These are phyloP conservation scores for Aplysina aerophoba DNA, from an alignment of 37 sponge, comb jelly and placozoan genomes.

Conservation along the genomic window DNA sequence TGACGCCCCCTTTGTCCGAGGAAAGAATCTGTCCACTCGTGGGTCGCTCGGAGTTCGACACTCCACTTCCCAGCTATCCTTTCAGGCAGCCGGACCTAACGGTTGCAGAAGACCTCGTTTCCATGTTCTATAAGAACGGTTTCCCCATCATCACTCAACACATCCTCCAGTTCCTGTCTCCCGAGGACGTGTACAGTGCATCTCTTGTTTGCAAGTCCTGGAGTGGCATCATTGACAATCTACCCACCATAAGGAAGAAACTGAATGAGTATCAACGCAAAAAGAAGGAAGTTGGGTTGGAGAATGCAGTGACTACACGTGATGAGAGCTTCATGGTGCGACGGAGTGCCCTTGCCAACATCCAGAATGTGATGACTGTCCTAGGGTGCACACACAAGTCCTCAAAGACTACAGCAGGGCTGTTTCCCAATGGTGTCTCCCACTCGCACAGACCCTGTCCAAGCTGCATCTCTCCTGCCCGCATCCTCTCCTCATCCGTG, in stretches of 20 bases:
- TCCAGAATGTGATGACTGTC: not conserved
- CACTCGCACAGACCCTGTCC: constrained; percentile 28
- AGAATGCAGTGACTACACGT: not conserved
- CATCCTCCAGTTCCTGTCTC: not conserved
- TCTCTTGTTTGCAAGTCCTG: constrained; percentile 22
- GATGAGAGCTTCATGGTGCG: not conserved
- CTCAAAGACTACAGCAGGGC: not conserved
- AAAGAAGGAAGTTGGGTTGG: not conserved
- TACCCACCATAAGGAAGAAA: not conserved
- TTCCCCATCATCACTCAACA: constrained; percentile 18
- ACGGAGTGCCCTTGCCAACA: not conserved
- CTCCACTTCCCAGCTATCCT: not conserved
- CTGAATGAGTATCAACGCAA: not conserved
- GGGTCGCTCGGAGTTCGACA: not conserved
- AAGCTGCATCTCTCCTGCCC: constrained; percentile 17
- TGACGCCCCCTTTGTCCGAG: constrained; percentile 23
- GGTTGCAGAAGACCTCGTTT: not conserved
- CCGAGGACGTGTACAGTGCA: constrained; percentile 18
- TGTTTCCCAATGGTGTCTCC: constrained; percentile 7
- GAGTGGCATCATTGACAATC: not conserved
- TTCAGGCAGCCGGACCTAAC: not conserved
- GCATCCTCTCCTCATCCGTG: constrained; percentile 20
- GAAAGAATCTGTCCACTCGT: not conserved
- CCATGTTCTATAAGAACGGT: not conserved
- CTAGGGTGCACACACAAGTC: not conserved